These are phyloP conservation scores for Cydia fagiglandana DNA, from an alignment of 1,140 invertebrate species.

Conservation along the genomic window DNA sequence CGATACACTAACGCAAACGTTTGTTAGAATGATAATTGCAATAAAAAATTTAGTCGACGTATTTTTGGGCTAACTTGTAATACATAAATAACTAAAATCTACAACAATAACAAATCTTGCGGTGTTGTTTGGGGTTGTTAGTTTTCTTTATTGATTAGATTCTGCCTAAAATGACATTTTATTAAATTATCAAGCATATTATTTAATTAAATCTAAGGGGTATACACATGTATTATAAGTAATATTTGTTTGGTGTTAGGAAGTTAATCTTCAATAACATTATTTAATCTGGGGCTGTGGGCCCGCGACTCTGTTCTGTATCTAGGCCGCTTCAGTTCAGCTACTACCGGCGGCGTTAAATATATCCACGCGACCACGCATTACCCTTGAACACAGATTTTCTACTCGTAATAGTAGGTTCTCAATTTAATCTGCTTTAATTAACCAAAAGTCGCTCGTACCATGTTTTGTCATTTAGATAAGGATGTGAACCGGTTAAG, in stretches of 20 bases:
- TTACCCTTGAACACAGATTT: background rate
- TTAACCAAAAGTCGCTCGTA: conserved; percentile 24
- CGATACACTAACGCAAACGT: too few relatives aligned
- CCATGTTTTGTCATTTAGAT: background rate
- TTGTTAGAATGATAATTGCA: too few relatives aligned
- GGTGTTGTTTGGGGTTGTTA: too few relatives aligned
- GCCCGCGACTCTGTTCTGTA: conserved; percentile 13
- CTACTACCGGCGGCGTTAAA: conserved; percentile 6
- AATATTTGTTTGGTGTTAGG: background rate
- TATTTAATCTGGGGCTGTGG: background rate
- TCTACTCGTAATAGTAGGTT: background rate
- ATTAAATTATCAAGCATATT: too few relatives aligned
- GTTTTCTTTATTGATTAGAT: too few relatives aligned
- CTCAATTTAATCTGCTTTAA: conserved; percentile 14
- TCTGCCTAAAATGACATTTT: too few relatives aligned
- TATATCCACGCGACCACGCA: conserved; percentile 15
- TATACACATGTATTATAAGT: background rate
- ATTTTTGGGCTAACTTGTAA: too few relatives aligned
- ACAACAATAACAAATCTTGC: too few relatives aligned
- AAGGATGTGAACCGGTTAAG: background rate
- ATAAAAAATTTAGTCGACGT: too few relatives aligned
- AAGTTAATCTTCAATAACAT: background rate
- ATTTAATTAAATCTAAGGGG: too few relatives aligned
- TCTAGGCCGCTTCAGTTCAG: conserved; percentile 16
- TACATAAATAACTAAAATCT: too few relatives aligned